These are phyloP conservation scores for Drosophila tripunctata DNA, from an alignment of 2,888 invertebrate genomes.

Conservation along the genomic window DNA sequence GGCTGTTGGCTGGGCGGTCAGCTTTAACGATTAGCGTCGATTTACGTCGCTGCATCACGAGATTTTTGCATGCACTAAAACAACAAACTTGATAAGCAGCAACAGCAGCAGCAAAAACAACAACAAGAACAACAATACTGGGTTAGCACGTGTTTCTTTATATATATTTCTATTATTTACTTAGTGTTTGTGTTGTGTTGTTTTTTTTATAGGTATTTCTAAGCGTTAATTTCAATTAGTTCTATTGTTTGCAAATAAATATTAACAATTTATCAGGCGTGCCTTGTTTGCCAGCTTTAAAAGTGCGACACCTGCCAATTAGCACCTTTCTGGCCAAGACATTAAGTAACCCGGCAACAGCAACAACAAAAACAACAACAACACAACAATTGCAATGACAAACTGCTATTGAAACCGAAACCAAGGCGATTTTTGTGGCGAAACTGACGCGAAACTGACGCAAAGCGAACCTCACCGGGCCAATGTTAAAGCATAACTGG, in stretches of 20 bases:
- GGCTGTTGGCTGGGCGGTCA: not conserved
- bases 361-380: not conserved
- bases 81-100: conserved; percentile 23
- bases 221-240: conserved; percentile 24
- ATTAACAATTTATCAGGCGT: conserved; percentile 15
- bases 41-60: conserved; percentile 32
- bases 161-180: not conserved
- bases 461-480: conserved; percentile 37
- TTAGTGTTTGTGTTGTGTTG: not conserved
- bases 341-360: conserved; percentile 5
- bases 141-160: conserved; percentile 3
- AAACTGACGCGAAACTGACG: conserved; percentile 38
- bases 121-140: not conserved
- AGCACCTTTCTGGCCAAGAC: conserved; percentile 22
- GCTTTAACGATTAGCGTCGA: not conserved
- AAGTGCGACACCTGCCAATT: conserved; percentile 31
- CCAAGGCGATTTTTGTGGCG: not conserved
- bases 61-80: conserved; percentile 39
- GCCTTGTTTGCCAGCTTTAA: not conserved
- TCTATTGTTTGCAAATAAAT: conserved; percentile 28
- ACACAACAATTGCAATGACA: not conserved
- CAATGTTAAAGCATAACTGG: conserved; percentile 44
- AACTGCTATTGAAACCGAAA: not conserved
- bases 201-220: not conserved
- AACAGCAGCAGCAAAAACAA: not conserved